Conservation (phyloP, 2,888 invertebrate genomes). For the Punctoribates punctum region DNA sequence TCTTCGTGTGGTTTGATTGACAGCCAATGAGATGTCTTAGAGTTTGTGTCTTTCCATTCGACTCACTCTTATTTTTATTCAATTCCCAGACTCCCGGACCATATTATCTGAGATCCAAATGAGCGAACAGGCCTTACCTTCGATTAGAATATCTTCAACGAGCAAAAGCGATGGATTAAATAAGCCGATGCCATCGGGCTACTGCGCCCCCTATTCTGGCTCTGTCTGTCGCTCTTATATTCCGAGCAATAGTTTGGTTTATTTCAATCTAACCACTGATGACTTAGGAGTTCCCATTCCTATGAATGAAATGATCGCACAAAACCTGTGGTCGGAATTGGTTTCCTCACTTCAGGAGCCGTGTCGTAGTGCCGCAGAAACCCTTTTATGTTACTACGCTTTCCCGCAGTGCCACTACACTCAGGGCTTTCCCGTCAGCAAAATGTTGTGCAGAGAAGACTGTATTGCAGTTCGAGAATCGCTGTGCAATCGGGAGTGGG, state of each 20-base stretch:
- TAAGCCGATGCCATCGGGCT: slow-evolving; percentile 57
- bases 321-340: slow-evolving; percentile 79
- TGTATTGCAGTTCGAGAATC: slow-evolving; percentile 84
- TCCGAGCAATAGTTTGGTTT: slow-evolving; percentile 59
- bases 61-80: neutral
- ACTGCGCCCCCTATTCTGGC: slow-evolving; percentile 83
- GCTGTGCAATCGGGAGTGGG: slow-evolving; percentile 92
- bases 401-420: slow-evolving; percentile 73
- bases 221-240: slow-evolving; percentile 63
- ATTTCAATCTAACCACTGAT: slow-evolving; percentile 68
- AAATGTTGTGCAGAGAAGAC: slow-evolving; percentile 85
- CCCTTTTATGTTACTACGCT: slow-evolving; percentile 83
- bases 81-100: slow-evolving; percentile 23
- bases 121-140: slow-evolving; percentile 18
- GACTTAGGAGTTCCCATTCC: slow-evolving; percentile 62
- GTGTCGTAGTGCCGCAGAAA: slow-evolving; percentile 82
- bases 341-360: slow-evolving; percentile 73
- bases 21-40: slow-evolving; percentile 41
- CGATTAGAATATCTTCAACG: neutral
- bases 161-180: neutral
- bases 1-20: slow-evolving; percentile 34
- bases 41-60: slow-evolving; percentile 31
- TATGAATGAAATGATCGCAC: slow-evolving; percentile 78
- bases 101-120: slow-evolving; percentile 23
- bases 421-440: slow-evolving; percentile 61